Evolutionary conservation across 2,797 vertebrate genomes (phyloP).

Genomic region (Eremophila alpestris): DNA sequence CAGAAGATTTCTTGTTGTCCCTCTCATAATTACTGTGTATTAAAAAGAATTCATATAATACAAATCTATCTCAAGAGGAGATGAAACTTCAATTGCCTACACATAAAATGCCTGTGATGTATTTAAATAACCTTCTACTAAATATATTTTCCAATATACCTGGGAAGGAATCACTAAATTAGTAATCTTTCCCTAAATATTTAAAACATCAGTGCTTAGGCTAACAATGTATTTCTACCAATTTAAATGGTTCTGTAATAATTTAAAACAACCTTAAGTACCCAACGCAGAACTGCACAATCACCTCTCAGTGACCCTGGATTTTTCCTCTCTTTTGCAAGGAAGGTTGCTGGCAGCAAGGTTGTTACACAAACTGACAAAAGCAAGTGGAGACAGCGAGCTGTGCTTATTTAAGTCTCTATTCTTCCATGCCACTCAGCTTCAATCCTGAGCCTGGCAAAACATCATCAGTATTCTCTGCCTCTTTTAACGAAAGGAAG

Average conservation of each 20-base stretch:
- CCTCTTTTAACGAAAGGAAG: slow-evolving; percentile 40
- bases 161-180: not conserved
- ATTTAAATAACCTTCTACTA: slow-evolving; percentile 26
- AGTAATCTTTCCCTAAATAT: not conserved
- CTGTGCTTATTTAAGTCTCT: slow-evolving; percentile 63
- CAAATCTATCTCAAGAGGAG: not conserved
- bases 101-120: not conserved
- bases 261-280: slow-evolving; percentile 1
- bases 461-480: slow-evolving; percentile 57
- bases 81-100: not conserved
- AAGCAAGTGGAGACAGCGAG: slow-evolving; percentile 57
- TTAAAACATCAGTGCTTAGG: not conserved
- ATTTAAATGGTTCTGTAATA: not conserved
- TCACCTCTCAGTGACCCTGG: slow-evolving; percentile 52
- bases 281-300: slow-evolving; percentile 8
- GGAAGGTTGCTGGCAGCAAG: slow-evolving; percentile 53
- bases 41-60: not conserved
- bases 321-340: slow-evolving; percentile 19
- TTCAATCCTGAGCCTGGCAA: slow-evolving; percentile 45
- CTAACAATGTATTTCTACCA: not conserved
- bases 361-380: slow-evolving; percentile 41
- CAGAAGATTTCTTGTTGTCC: not conserved
- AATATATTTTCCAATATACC: not conserved
- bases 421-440: slow-evolving; percentile 44
- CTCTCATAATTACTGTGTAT: not conserved